Base-by-base conservation (phyloP, 2,888 invertebrate genomes). In the Polyommatus icarus region DNA sequence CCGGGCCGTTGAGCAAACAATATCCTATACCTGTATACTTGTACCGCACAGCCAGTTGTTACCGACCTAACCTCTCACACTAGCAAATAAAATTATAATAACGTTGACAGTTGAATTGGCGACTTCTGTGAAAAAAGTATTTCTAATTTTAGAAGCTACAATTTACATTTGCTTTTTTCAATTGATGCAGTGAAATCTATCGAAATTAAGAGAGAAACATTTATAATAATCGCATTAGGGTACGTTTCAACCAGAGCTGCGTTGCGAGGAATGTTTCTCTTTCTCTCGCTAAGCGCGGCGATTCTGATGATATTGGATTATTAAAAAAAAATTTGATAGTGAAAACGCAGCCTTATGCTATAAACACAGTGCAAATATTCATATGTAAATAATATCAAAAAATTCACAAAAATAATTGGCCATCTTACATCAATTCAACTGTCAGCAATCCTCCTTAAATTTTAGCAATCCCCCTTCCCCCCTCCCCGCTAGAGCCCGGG, bases 401-500 rank as follows among this genome's bases (percentile, higher is more conserved):
- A 18, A n/a, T 59, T 59, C 15, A 59, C 15, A n/a, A 59, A 50
- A 50, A 12, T 15, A 0, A 32, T 32, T n/a, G 36, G 57, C 6
- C 57, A 59, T n/a, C 57, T 50, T 1, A 59, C 20, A 24, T 12
- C 24, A 67, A 29, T 29, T 15, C 67, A 67, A 67, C 67, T 29
- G 29, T 32, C 67, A 32, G 67, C 10, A 24, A 10, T 29, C 29
- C 67, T 20, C 61, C 12, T 61, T 61, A 10, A 24, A 15, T 67
- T 29, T 29, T 67, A 18, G 29, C 29, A 67, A 15, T 15, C 67
- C 67, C 4, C 29, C 67, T 12, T 24, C 24, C 8, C 10, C 24
- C 8, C 61, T 12, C 67, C 67, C 29, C 67, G 12, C 54, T 24
- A 4, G 77, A 76, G 78, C 76, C 67, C 57, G 71, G 57, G 76